Evolutionary conservation across 1,140 invertebrate species (phyloP).

Genomic region (Trichomalopsis sarcophagae): DNA sequence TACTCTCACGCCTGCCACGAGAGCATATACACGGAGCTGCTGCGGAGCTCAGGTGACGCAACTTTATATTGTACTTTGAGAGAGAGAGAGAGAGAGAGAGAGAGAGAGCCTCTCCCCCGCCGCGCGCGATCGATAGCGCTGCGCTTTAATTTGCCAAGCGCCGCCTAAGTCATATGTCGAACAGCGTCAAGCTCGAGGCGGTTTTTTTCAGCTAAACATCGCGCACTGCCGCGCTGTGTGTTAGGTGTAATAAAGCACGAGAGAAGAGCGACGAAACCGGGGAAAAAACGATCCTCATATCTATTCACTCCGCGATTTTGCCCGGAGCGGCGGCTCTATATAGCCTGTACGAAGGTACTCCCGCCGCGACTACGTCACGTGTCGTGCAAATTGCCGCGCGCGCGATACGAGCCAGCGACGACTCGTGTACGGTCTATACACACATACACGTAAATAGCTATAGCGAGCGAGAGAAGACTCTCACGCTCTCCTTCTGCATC

Average conservation of each 20-base stretch:
- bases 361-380: background rate
- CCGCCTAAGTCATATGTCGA: too few species aligned
- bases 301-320: background rate
- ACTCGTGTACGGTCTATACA: background rate
- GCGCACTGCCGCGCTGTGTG: too few species aligned
- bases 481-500: conserved; percentile 19
- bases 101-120: background rate
- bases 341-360: too few species aligned
- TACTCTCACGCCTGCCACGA: conserved; percentile 55
- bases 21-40: too few species aligned
- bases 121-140: background rate
- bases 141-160: conserved; percentile 26
- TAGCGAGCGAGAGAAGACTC: background rate
- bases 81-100: background rate
- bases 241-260: too few species aligned
- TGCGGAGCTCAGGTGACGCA: conserved; percentile 17
- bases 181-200: too few species aligned
- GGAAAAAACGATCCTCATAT: background rate
- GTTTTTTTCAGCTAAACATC: too few species aligned
- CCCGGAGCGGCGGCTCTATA: background rate
- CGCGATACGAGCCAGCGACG: background rate
- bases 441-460: background rate
- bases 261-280: too few species aligned
- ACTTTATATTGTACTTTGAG: conserved; percentile 28
- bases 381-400: conserved; percentile 24